phyloP scores from a whole-genome alignment of 2,113 vertebrate genomes.

The Meriones unguiculatus region DNA sequence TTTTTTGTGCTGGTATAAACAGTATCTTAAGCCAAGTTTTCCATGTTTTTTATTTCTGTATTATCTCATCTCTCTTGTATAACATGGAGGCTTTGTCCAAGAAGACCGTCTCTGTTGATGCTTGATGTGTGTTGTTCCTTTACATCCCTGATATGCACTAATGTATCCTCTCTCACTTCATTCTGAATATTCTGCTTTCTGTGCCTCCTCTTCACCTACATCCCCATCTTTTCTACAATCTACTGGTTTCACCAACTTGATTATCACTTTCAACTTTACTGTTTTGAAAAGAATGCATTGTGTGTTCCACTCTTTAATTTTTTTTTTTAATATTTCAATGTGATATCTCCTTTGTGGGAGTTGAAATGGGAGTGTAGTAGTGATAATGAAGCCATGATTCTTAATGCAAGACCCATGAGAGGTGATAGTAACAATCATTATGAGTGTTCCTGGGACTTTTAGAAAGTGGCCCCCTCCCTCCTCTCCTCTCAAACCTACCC shows the following conservation, averaged over 20 bases:
- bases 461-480: too few species aligned
- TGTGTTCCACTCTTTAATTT: neutral
- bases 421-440: neutral
- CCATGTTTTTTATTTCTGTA: neutral
- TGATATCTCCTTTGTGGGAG: slow-evolving; percentile 22
- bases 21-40: neutral
- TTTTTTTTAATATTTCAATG: slow-evolving; percentile 28
- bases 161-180: slow-evolving; percentile 9
- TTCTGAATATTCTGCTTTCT: neutral
- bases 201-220: neutral
- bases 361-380: slow-evolving; percentile 24
- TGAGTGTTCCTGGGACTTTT: neutral
- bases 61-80: neutral
- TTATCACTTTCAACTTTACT: slow-evolving; percentile 13
- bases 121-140: neutral
- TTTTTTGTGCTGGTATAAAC: neutral
- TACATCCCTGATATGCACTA: neutral
- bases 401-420: neutral
- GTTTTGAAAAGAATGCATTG: slow-evolving; percentile 1
- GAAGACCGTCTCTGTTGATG: neutral
- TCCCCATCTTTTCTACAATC: neutral
- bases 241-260: neutral
- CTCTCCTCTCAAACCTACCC: too few species aligned
- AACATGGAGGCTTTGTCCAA: neutral
- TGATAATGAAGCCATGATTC: slow-evolving; percentile 24